A percentile compares a stretch with the other conserved stretches of the same genome.
Evolutionary conservation across 2,888 invertebrate species (phyloP).

Genomic region (Drosophila limbata): DNA sequence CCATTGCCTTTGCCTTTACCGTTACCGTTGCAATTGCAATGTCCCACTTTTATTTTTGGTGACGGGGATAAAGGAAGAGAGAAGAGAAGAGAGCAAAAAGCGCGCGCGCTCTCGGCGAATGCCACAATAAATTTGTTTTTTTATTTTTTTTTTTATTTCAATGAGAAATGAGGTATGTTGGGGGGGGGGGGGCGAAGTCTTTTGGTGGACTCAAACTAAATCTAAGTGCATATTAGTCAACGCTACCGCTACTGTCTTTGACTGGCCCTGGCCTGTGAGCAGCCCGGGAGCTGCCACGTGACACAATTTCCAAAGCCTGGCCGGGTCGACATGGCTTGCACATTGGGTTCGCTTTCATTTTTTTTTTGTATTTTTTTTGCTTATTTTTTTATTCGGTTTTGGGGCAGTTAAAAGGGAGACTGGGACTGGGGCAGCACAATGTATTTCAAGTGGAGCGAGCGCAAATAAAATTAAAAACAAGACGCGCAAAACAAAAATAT

Average conservation of each 20-base stretch:
- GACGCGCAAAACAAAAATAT: conserved; percentile 70
- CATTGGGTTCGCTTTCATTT: conserved; percentile 14
- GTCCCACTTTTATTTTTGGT: conserved; percentile 57
- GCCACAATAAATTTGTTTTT: conserved; percentile 52
- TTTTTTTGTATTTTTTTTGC: not conserved
- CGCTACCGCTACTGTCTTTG: conserved; percentile 59
- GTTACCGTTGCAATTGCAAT: conserved; percentile 68
- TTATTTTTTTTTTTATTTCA: conserved; percentile 25
- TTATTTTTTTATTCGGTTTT: not conserved
- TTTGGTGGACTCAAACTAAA: conserved; percentile 49
- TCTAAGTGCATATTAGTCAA: conserved; percentile 71
- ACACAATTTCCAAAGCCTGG: conserved; percentile 62
- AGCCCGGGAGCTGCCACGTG: conserved; percentile 56
- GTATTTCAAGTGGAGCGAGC: conserved; percentile 78
- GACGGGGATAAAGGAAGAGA: not conserved
- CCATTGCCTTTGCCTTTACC: conserved; percentile 21
- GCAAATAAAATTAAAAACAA: conserved; percentile 77
- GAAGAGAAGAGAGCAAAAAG: not conserved
- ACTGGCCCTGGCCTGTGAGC: conserved; percentile 66
- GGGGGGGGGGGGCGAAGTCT: conserved; percentile 3
- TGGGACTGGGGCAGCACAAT: conserved; percentile 60
- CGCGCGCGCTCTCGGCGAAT: conserved; percentile 25
- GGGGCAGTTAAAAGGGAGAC: not conserved
- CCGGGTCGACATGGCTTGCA: conserved; percentile 11
- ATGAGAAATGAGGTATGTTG: conserved; percentile 6